Evolutionary conservation across 2,888 invertebrate genomes (phyloP), one percentile per base, ranked within the genome.

Genomic region (Teleiodes luculella): DNA sequence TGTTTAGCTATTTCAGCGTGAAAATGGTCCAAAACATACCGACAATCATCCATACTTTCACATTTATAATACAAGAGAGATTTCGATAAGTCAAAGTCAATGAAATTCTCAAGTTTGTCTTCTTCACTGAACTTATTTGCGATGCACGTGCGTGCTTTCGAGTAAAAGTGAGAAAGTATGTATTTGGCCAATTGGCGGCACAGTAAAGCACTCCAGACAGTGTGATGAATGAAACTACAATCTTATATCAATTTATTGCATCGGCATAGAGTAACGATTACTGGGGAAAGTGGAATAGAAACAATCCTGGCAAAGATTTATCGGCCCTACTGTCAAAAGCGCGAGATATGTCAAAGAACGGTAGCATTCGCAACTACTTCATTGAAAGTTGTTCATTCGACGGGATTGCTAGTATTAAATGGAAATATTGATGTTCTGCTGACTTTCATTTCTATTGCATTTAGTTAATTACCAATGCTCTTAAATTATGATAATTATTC

Each of bases 201-300:
- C 54, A 58, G 63, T 65, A 72, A 67, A 65, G 62, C 68, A 58
- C 61, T 57, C 59, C 46, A 16, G 53, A 55, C 57, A 52, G 31
- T 55, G 70, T 78, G 75, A 76, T 75, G 70, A 74, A 80, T 76
- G 71, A 61, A 64, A 70, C 61, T 62, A 63, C 60, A 56, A 67
- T 73, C 75, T 67, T 65, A 60, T 66, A 64, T 66, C 60, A 67
- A 77, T 78, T 76, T 76, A 80, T 77, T 70, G 65, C 71, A 66
- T 60, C 63, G 67, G 70, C 70, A 75, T 74, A 62, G 62, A 62
- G 65, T 68, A 70, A 70, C 73, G 68, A 67, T 71, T 70, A 63
- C 60, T 43, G 13, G 47, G 56, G 80, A 80, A 78, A 78, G 80
- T 69, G 61, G 39, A 39, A 39, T 39, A 18, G 58, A 60, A 61